A percentile compares a stretch with the other conserved stretches of the same genome.
These are phyloP conservation scores for Drosophila anomalata DNA, from an alignment of 2,888 invertebrate genomes.

Conservation along the genomic window DNA sequence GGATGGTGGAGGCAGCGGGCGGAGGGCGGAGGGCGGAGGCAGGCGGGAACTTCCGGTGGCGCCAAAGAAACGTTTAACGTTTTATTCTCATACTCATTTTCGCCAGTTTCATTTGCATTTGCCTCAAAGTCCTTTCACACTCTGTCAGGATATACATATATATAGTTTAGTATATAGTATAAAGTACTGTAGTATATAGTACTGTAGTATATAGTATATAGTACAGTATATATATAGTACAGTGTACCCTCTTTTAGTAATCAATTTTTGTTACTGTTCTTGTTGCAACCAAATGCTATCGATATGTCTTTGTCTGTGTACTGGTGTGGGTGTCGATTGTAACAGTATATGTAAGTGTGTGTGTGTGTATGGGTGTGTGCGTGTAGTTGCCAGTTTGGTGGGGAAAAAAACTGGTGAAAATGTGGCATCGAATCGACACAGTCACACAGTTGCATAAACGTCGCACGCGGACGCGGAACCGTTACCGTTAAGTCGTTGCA, in stretches of 20 bases:
- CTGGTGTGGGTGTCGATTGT: slow-evolving; percentile 1
- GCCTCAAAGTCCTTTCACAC: slow-evolving; percentile 32
- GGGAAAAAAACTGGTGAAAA: slow-evolving; percentile 60
- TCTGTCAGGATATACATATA: neutral
- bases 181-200: neutral
- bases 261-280: slow-evolving; percentile 45
- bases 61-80: slow-evolving; percentile 74
- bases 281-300: slow-evolving; percentile 41
- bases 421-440: slow-evolving; percentile 53
- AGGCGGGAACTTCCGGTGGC: slow-evolving; percentile 49
- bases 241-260: slow-evolving; percentile 37
- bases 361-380: slow-evolving; percentile 12
- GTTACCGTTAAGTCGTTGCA: slow-evolving; percentile 49
- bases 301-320: slow-evolving; percentile 35
- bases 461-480: slow-evolving; percentile 66
- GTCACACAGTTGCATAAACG: slow-evolving; percentile 71
- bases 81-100: slow-evolving; percentile 68
- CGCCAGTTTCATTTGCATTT: slow-evolving; percentile 49
- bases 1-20: neutral
- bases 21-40: neutral
- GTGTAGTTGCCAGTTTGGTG: slow-evolving; percentile 27
- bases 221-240: neutral
- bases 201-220: neutral
- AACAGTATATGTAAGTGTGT: neutral
- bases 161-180: neutral